Conservation (phyloP, 2,888 invertebrate genomes). For the Aphodius sticticus region DNA sequence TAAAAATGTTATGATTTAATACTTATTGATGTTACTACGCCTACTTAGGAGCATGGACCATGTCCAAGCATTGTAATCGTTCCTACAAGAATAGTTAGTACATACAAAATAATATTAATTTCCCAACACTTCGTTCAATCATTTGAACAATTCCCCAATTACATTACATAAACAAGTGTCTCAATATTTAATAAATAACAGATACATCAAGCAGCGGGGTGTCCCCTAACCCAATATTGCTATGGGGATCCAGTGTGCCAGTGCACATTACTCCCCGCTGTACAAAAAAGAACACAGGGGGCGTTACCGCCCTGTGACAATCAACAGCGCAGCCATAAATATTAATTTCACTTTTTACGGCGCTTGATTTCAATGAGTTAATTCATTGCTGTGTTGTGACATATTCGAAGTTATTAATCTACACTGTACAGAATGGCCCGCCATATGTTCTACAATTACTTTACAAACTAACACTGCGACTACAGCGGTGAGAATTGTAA, state of each 20-base stretch:
- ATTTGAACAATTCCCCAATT: background rate
- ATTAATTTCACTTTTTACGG: conserved; percentile 55
- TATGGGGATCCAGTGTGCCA: background rate
- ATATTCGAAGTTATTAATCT: background rate
- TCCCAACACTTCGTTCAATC: background rate
- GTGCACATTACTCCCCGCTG: background rate
- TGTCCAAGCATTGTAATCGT: background rate
- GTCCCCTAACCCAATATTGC: conserved; percentile 17
- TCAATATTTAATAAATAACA: conserved; percentile 24
- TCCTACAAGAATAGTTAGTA: background rate
- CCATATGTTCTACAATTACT: background rate
- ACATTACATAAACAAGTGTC: background rate
- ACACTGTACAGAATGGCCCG: background rate
- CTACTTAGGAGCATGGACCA: background rate
- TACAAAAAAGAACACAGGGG: background rate
- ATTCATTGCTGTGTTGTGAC: conserved; percentile 43
- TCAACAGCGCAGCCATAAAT: conserved; percentile 51
- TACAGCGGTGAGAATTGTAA: too few relatives aligned
- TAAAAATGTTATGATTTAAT: too few relatives aligned
- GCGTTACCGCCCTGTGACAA: conserved; percentile 43
- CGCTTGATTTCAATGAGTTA: conserved; percentile 53
- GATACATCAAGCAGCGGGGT: conserved; percentile 31
- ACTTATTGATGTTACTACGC: too few relatives aligned
- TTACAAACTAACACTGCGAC: background rate
- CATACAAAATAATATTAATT: background rate